Evolutionary conservation across 2,113 vertebrate species (phyloP).

Genomic region (Eolophus roseicapilla): DNA sequence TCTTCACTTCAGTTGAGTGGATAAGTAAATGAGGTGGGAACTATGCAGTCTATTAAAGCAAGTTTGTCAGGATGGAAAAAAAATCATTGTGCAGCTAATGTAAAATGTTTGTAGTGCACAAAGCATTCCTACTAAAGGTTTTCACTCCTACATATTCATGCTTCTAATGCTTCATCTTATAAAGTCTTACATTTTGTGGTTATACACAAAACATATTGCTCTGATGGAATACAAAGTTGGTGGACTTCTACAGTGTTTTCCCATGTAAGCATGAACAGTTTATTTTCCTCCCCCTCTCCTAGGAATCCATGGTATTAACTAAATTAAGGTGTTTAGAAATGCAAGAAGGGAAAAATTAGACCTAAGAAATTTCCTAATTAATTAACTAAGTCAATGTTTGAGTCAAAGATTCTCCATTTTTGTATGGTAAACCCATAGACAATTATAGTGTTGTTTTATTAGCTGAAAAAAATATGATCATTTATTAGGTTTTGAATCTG

Average conservation of each 20-base stretch:
- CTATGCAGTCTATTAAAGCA: neutral
- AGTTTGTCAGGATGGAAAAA: neutral
- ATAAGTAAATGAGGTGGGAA: conserved; percentile 27
- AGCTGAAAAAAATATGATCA: neutral
- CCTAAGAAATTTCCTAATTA: neutral
- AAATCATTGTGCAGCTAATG: neutral
- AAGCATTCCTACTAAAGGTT: neutral
- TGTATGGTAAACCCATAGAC: neutral
- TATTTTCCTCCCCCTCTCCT: neutral
- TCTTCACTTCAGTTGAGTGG: conserved; percentile 3
- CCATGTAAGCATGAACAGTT: neutral
- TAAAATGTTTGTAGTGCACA: neutral
- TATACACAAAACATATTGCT: neutral
- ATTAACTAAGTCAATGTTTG: neutral
- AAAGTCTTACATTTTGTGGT: neutral
- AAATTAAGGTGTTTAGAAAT: neutral
- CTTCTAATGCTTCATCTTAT: neutral
- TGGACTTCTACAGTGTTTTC: neutral
- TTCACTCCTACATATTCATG: neutral
- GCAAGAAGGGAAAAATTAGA: neutral
- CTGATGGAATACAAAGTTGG: neutral
- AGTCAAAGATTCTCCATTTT: neutral
- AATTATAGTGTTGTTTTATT: neutral
- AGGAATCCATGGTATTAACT: neutral
- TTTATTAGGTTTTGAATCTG: neutral